Base-by-base conservation (phyloP, 2,888 invertebrate genomes). In the Morinoia aosen region DNA sequence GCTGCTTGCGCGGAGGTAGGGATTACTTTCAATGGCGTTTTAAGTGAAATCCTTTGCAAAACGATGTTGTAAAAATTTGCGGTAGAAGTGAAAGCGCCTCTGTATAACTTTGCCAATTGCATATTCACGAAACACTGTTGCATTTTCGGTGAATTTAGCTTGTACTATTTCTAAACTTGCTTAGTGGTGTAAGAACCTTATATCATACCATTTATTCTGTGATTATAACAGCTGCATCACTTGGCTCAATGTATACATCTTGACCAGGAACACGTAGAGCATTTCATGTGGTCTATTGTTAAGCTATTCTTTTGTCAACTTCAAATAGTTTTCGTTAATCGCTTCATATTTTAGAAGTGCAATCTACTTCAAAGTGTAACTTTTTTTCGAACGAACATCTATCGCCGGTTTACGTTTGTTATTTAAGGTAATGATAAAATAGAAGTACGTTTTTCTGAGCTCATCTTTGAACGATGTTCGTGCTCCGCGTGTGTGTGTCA, bases 91-190 rank as follows among this genome's bases (percentile, higher is more conserved):
- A 76, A 16, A 33, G 76, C 76, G 76, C 19, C 25, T 16, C 76
- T 33, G 76, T 33, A 33, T 7, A 76, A 61, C 19, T 61, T 61
- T 33, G 76, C 33, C 76, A 16, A 19, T 76, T 33, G 76, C 76
- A 90, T 40, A 40, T 90, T 40, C 90, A 39, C 88, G 88, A 88
- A 88, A 88, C 88, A 88, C 88, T 39, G 12, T 88, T 88, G 88
- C 88, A 88, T 88, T 88, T 88, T 88, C 88, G 88, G 33, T 88
- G 39, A 88, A 88, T 88, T 11, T 40, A 90, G 19, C 76, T 10
- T 90, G 40, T 48, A 48, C 40, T 48, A 40, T 90, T 90, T 39
- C 19, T 90, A 48, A 90, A 90, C 90, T 90, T 48, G 90, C 19
- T 39, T 90, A 19, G 40, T 90, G 90, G 19, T 90, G 40, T 90